Evolutionary conservation across 1,140 invertebrate species (phyloP).

Genomic region (Himalopsyche phryganea): DNA sequence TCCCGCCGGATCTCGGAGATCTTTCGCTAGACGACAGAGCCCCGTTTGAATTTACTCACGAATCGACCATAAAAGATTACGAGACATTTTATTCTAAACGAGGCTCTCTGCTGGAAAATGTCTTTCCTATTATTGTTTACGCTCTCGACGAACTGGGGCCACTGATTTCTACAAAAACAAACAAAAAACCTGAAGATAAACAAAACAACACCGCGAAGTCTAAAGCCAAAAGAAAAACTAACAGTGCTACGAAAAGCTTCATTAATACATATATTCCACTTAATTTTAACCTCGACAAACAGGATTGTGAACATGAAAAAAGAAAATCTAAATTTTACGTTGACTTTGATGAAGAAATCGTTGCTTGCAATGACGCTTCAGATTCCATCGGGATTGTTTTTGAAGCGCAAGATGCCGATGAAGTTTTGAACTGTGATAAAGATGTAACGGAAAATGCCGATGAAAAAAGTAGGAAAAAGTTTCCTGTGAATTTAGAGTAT

Average conservation of each 20-base stretch:
- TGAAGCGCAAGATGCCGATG: background rate
- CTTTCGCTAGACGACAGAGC: constrained; percentile 41
- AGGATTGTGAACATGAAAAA: constrained; percentile 3
- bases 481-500: background rate
- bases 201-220: background rate
- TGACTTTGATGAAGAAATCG: background rate
- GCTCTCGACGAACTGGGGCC: constrained; percentile 41
- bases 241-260: background rate
- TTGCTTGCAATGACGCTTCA: background rate
- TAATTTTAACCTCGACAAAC: background rate
- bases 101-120: constrained; percentile 41
- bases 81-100: constrained; percentile 43
- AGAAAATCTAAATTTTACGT: constrained; percentile 15
- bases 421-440: background rate
- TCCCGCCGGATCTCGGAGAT: constrained; percentile 61
- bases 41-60: constrained; percentile 37
- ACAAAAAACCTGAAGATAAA: background rate
- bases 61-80: constrained; percentile 40
- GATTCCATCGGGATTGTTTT: constrained; percentile 4
- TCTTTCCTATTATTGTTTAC: constrained; percentile 45
- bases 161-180: background rate
- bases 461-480: background rate
- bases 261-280: constrained; percentile 6
- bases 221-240: background rate
- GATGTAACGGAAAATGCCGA: background rate